These are phyloP conservation scores for Patella caerulea DNA, from an alignment of 2,888 invertebrate genomes.

Conservation along the genomic window DNA sequence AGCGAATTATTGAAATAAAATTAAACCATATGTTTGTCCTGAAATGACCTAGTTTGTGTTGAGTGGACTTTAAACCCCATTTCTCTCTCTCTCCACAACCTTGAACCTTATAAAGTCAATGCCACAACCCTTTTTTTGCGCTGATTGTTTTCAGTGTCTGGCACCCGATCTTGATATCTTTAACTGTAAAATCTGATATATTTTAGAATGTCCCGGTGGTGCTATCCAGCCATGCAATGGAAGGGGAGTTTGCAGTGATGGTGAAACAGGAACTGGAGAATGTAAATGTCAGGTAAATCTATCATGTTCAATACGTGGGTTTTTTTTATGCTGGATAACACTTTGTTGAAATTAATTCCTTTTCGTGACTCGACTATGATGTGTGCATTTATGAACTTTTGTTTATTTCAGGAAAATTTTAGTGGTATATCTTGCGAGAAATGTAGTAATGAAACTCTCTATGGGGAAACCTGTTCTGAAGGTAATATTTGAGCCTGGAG, in stretches of 20 bases:
- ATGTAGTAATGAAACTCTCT: constrained; percentile 46
- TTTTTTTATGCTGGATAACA: no score
- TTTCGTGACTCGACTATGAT: no score
- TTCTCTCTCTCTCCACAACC: no score
- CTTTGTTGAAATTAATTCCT: no score
- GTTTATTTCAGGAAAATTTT: constrained; percentile 47
- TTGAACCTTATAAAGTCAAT: constrained; percentile 7
- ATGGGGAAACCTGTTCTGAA: constrained; percentile 50
- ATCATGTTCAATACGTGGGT: constrained; percentile 14
- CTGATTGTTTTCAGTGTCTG: constrained; percentile 17
- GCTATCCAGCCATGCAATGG: constrained; percentile 43
- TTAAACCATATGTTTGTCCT: no score
- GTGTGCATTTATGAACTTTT: neutral
- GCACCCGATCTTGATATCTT: neutral
- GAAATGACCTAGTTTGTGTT: no score
- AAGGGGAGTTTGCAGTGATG: constrained; percentile 52
- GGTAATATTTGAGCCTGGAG: constrained; percentile 33
- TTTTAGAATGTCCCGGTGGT: constrained; percentile 57
- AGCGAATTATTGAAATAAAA: no score
- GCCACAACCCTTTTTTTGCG: constrained; percentile 12
- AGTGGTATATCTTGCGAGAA: constrained; percentile 58
- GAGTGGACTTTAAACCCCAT: no score
- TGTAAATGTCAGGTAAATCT: constrained; percentile 55
- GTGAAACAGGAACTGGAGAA: constrained; percentile 45
- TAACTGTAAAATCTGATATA: neutral